A percentile compares a stretch with the other conserved stretches of the same genome.
Evolutionary conservation across 1,140 invertebrate species (phyloP).

Genomic region (Leptoteleia sp.): DNA sequence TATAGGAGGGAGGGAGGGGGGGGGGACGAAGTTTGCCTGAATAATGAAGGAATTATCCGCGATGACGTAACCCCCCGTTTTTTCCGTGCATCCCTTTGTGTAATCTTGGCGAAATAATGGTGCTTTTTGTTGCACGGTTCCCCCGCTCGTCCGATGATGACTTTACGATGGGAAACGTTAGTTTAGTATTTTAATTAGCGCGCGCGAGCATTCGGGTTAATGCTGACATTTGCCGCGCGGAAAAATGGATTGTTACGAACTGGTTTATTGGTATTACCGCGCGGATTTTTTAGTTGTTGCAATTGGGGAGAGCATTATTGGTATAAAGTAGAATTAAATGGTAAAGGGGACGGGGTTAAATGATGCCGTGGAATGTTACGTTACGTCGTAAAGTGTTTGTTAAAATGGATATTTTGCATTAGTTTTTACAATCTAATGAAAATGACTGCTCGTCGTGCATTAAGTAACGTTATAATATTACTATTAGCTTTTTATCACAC

Average conservation of each 20-base stretch:
- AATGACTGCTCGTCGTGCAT: no score
- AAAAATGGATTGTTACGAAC: conserved; percentile 27
- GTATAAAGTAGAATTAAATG: no score
- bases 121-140: conserved; percentile 26
- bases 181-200: conserved; percentile 19
- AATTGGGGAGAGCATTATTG: conserved; percentile 4
- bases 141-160: neutral
- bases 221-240: conserved; percentile 10
- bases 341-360: no score
- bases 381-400: no score
- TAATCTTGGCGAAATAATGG: conserved; percentile 14
- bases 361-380: no score
- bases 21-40: no score
- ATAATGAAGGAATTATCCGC: conserved; percentile 39
- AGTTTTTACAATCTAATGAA: no score
- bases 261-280: conserved; percentile 27
- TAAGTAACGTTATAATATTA: no score
- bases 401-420: no score
- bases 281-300: conserved; percentile 4
- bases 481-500: no score
- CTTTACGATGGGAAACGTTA: conserved; percentile 30
- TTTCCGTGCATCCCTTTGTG: conserved; percentile 5
- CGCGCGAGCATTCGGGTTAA: neutral
- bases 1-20: no score
- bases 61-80: conserved; percentile 13